phyloP scores from a whole-genome alignment of 2,797 vertebrate species.

The Enteromius viviparus region DNA sequence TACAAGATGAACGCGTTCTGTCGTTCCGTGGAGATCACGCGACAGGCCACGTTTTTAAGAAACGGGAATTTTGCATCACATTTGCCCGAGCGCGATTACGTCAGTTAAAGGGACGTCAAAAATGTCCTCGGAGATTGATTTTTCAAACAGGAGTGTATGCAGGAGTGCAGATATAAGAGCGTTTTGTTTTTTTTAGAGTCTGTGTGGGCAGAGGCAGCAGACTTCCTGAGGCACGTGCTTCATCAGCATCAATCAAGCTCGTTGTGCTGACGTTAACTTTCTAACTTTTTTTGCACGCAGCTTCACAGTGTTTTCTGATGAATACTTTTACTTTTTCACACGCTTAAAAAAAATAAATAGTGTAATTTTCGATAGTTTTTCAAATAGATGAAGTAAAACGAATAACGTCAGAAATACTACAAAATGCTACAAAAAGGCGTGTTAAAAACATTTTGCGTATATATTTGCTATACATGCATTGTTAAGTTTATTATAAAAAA shows the following conservation, averaged over 20 bases:
- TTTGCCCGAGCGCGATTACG: neutral
- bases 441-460: neutral
- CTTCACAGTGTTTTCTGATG: neutral
- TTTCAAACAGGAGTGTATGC: neutral
- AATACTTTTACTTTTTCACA: neutral
- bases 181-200: neutral
- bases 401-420: neutral
- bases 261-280: neutral
- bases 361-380: neutral
- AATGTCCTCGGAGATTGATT: neutral
- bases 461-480: neutral
- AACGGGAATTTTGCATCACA: neutral
- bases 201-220: neutral
- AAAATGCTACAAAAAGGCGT: neutral
- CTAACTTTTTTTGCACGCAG: neutral
- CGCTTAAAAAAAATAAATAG: too few species aligned
- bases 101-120: neutral
- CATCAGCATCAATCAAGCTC: neutral
- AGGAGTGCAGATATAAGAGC: too few species aligned
- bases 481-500: neutral
- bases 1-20: neutral
- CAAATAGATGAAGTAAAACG: neutral
- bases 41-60: neutral
- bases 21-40: neutral
- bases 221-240: neutral